Evolutionary conservation across 2,113 vertebrate genomes (phyloP), one percentile per base, ranked within the genome.

Genomic region (Onychorhynchus coronatus): DNA sequence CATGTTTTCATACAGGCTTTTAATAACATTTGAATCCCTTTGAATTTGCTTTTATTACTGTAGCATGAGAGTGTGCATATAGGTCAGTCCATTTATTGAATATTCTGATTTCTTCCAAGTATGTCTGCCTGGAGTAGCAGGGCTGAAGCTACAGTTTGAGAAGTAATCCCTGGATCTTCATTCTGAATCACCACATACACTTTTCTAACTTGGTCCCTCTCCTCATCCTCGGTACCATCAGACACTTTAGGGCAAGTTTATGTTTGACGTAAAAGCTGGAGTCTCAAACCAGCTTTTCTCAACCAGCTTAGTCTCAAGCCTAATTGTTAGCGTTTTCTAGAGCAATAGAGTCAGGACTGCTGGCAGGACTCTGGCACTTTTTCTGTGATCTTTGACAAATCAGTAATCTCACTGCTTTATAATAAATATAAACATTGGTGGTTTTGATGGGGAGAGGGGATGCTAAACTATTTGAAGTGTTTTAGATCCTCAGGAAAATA

Each of bases 11-110:
- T 46, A 14, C 7, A 31, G 41, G 7, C 67, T 73, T 83, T 61
- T 68, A 12, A 42, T 88, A 87, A n/a, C 2, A 24, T 44, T 47
- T 71, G 1, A 61, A 76, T 80, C 52, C 4, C 5, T 61, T 24
- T 33, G 23, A 76, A 56, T 35, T 9, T 63, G 41, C 5, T 44
- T 80, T 53, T 80, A 22, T 49, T 66, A 30, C 7, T 62, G 11
- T 67, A 37, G 11, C 25, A 6, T 22, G 44, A 19, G 11, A 44
- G 8, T 10, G 12, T 44, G 11, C 1, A 0, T 14, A 5, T 27
- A 68, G 14, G 4, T 55, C 55, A 46, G 58, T n/a, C 28, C 10
- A 9, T 62, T 74, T 84, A 58, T 44, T 2, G 1, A 24, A 12
- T 58, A 30, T 50, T 92, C 37, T 19, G 39, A 1, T 78, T 92